A percentile compares a stretch with the other conserved stretches of the same genome.
phyloP scores from a whole-genome alignment of 2,113 vertebrate species.

The Ursus arctos region DNA sequence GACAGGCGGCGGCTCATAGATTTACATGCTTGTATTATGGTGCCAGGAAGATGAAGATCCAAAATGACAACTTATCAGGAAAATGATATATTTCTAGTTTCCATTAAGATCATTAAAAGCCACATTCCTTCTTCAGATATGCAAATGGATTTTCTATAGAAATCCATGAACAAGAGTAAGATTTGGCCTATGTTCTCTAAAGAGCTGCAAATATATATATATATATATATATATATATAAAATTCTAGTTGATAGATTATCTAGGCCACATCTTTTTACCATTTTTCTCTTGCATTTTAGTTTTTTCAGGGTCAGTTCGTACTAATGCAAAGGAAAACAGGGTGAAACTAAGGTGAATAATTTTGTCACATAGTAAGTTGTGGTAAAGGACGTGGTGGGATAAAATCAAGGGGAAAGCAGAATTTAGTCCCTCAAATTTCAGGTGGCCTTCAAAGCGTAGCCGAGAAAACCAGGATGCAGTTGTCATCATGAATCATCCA shows the following conservation, averaged over 20 bases:
- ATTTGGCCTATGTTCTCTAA: slow-evolving; percentile 40
- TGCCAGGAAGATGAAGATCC: slow-evolving; percentile 66
- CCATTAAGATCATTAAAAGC: slow-evolving; percentile 81
- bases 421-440: background rate
- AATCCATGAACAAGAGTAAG: slow-evolving; percentile 26
- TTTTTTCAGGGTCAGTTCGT: background rate
- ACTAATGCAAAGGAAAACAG: background rate
- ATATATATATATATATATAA: background rate
- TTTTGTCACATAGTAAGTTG: background rate
- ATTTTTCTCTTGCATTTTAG: background rate
- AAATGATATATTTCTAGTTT: slow-evolving; percentile 75
- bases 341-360: background rate
- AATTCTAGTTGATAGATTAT: background rate
- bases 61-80: slow-evolving; percentile 76
- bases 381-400: background rate
- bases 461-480: background rate
- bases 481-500: background rate
- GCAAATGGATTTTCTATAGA: slow-evolving; percentile 74
- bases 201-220: background rate
- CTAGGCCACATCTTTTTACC: background rate
- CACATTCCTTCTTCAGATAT: slow-evolving; percentile 73
- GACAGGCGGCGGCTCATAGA: slow-evolving; percentile 69
- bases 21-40: slow-evolving; percentile 70
- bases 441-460: background rate
- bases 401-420: background rate